phyloP scores from a whole-genome alignment of 2,797 vertebrate genomes.

The Rhinella marina region DNA sequence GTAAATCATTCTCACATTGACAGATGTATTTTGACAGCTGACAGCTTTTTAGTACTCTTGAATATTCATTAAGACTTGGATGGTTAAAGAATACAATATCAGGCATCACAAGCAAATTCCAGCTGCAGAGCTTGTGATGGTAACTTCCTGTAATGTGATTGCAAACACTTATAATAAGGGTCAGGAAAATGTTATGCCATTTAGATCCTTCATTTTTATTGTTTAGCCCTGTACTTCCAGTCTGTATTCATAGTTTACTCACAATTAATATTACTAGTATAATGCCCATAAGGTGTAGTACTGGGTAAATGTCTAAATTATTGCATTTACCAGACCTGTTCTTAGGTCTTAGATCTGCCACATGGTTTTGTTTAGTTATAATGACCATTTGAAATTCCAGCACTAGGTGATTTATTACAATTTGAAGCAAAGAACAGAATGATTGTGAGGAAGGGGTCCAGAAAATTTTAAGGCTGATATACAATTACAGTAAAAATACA shows the following conservation, averaged over 20 bases:
- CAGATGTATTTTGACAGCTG: slow-evolving; percentile 76
- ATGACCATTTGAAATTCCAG: neutral
- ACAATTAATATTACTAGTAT: neutral
- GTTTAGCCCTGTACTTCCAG: neutral
- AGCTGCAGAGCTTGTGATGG: neutral
- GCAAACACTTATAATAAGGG: neutral
- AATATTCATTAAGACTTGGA: slow-evolving; percentile 77
- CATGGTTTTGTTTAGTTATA: slow-evolving; percentile 8
- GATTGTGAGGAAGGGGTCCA: neutral
- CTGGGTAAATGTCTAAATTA: too few relatives aligned
- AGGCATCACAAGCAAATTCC: slow-evolving; percentile 62
- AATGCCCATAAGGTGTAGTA: too few relatives aligned
- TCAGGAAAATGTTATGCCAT: neutral
- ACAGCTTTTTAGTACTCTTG: slow-evolving; percentile 71
- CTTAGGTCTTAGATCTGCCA: neutral
- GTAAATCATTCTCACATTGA: slow-evolving; percentile 73
- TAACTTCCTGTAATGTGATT: neutral
- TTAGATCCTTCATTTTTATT: neutral
- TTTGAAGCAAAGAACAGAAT: neutral
- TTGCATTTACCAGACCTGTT: too few relatives aligned
- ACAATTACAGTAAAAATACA: neutral
- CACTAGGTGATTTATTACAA: neutral
- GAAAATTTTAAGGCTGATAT: neutral
- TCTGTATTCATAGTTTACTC: neutral
- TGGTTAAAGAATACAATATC: slow-evolving; percentile 70